Conservation (phyloP, 2,888 invertebrate species). For the Ichneumon xanthorius region DNA sequence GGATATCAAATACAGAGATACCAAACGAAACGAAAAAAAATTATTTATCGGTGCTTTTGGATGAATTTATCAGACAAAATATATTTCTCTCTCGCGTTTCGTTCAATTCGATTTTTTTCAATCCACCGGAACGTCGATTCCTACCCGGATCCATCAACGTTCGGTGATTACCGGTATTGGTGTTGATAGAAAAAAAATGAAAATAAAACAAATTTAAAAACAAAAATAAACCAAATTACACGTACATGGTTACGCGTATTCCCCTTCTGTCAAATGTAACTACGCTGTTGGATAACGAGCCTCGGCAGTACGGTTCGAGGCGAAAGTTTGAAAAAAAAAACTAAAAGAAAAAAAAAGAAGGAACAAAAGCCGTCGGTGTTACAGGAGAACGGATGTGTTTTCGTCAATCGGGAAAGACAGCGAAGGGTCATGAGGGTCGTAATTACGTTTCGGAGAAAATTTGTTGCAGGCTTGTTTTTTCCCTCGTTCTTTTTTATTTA, state of each 20-base stretch:
- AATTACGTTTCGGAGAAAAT: constrained; percentile 56
- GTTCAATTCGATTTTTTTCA: no score
- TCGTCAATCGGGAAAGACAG: constrained; percentile 9
- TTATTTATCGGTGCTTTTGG: no score
- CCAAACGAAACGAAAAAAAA: no score
- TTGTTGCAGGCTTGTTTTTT: background rate
- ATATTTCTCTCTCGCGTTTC: no score
- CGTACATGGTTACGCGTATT: background rate
- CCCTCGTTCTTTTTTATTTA: background rate
- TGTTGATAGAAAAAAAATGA: no score
- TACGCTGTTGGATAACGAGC: background rate
- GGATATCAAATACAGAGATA: no score
- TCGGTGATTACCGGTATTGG: no score
- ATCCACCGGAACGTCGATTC: no score
- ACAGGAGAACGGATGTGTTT: background rate
- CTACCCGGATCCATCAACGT: no score
- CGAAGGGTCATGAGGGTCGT: constrained; percentile 44
- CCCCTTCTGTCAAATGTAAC: background rate
- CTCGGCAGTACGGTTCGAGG: background rate
- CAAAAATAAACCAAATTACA: no score
- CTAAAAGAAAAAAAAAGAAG: background rate
- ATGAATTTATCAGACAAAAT: no score
- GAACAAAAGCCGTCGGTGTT: background rate
- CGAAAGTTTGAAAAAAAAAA: background rate
- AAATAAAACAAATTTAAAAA: no score